These are phyloP conservation scores for Sipha maydis DNA, from an alignment of 2,888 invertebrate genomes.

Conservation along the genomic window DNA sequence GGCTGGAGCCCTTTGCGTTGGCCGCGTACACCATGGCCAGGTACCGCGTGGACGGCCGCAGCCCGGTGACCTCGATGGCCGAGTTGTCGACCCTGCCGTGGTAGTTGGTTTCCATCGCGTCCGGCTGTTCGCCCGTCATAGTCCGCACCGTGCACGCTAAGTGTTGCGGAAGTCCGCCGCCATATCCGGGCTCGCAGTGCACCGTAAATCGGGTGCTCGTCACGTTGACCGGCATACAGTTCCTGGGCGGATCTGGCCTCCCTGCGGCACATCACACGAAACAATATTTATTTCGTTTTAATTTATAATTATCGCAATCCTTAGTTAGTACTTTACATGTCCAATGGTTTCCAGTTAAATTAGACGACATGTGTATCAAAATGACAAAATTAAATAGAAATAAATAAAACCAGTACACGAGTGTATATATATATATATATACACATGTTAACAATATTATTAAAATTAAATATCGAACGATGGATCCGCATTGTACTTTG, in stretches of 20 bases:
- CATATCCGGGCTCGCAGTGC: constrained; percentile 71
- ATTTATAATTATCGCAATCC: too few species aligned
- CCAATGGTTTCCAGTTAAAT: too few species aligned
- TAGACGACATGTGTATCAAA: too few species aligned
- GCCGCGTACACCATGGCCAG: constrained; percentile 70
- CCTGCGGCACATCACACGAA: constrained; percentile 51
- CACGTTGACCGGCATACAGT: constrained; percentile 70
- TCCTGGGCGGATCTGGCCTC: constrained; percentile 70
- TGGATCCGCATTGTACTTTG: too few species aligned
- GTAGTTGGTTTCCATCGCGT: constrained; percentile 69
- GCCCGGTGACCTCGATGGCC: constrained; percentile 69
- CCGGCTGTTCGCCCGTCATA: constrained; percentile 67
- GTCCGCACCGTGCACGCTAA: constrained; percentile 68
- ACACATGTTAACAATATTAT: too few species aligned
- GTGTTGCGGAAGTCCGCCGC: constrained; percentile 70
- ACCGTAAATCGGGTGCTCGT: constrained; percentile 70
- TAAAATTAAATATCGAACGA: too few species aligned
- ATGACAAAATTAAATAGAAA: too few species aligned
- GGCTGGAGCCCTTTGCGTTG: constrained; percentile 72
- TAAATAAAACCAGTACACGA: too few species aligned
- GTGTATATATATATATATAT: too few species aligned
- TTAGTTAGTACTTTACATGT: too few species aligned
- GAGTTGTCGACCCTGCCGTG: constrained; percentile 66
- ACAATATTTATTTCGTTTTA: too few species aligned
- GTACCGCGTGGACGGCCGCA: constrained; percentile 71